A percentile compares a stretch with the other conserved stretches of the same genome.
phyloP scores from a whole-genome alignment of 2,888 invertebrate species.

The Agriopis leucophaearia region DNA sequence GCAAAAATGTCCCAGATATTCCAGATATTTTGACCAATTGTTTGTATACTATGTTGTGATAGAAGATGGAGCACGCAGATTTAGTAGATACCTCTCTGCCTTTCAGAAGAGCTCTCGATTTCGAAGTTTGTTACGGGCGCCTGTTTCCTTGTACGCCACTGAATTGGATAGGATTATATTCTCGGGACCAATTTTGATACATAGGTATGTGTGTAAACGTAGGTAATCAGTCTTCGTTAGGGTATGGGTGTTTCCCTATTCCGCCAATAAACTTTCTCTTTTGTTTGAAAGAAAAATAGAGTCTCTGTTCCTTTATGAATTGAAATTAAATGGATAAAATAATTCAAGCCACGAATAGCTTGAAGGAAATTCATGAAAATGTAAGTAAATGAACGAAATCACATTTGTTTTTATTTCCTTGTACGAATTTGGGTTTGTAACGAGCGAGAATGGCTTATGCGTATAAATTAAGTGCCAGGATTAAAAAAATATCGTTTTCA shows the following conservation, averaged over 20 bases:
- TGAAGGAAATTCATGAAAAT: conserved; percentile 14
- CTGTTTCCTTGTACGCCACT: no score
- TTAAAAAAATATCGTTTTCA: neutral
- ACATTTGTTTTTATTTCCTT: conserved; percentile 23
- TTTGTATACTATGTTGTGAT: no score
- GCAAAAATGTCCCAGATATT: no score
- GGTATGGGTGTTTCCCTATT: conserved; percentile 31
- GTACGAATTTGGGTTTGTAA: conserved; percentile 8
- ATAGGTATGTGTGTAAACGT: conserved; percentile 23
- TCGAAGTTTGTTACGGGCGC: no score
- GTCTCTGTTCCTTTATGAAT: conserved; percentile 25
- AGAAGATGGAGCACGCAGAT: no score
- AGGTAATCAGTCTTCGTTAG: conserved; percentile 44
- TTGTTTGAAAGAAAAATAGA: conserved; percentile 37
- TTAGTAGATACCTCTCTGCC: no score
- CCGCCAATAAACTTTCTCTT: conserved; percentile 39
- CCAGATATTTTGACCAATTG: no score
- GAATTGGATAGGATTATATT: conserved; percentile 9
- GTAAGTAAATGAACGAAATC: conserved; percentile 14
- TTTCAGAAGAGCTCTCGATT: no score
- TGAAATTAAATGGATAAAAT: conserved; percentile 21
- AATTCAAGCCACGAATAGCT: conserved; percentile 14
- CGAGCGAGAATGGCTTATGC: conserved; percentile 1
- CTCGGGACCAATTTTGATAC: conserved; percentile 37
- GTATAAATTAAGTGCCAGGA: conserved; percentile 2